Base-by-base conservation (phyloP, 35 echinoderm and acorn worm genomes). In the Lytechinus pictus region DNA sequence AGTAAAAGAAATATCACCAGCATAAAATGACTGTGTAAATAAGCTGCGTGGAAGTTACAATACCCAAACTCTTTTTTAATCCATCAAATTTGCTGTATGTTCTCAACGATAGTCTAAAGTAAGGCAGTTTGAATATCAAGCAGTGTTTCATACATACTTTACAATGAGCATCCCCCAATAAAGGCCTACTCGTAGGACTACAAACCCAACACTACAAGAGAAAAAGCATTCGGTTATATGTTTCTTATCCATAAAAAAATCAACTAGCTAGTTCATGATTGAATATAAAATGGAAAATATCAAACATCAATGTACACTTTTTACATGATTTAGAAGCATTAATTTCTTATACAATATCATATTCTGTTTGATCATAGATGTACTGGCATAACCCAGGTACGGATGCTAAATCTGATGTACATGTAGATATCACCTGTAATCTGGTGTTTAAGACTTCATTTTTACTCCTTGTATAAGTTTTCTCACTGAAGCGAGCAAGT, bases 241-340 rank as follows among this genome's bases (percentile, higher is more conserved):
- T 24, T 79, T 79, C 66, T 24, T 79, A 79, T 79, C 66, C 66
- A 79, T n/a, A 79, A 24, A 79, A 60, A 79, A 79, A 24, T n/a
- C 66, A 79, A 79, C 66, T 79, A 79, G 16, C 66, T 79, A 79
- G 19, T 79, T 24, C 66, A 79, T 79, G 66, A 79, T 79, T 79
- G 66, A 79, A 79, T 79, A 79, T 79, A 79, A 79, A 79, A 79
- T 79, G 66, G 66, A 79, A 79, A 79, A 79, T 79, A 79, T 79
- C 66, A 79, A 79, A 79, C 66, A 79, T 24, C 14, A 79, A 79
- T 79, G 66, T 79, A 79, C 66, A 79, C 66, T 79, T 79, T 79
- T 79, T 79, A 79, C 66, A 79, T 79, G 66, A 79, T 79, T 24
- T 24, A 79, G 19, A 44, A 79, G 66, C 66, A 24, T 79, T 24